Evolutionary conservation across 1,140 invertebrate genomes (phyloP), one percentile per base, ranked within the genome.

Genomic region (Zophobas atratus): DNA sequence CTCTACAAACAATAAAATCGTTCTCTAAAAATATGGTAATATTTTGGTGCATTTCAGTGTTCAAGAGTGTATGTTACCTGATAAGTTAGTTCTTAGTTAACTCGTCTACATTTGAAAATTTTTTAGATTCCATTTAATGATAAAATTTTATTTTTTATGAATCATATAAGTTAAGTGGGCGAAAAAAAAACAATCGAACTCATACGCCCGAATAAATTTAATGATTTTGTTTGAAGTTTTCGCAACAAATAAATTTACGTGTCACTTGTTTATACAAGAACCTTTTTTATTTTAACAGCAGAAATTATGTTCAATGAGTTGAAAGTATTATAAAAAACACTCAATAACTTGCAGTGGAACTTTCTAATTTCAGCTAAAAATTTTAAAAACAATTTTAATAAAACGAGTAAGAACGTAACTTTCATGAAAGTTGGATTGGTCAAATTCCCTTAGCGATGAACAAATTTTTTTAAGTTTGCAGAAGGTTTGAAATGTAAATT

Each of bases 291-390:
- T 5, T 20, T 2, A 51, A 20, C n/a, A 20, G 20, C 41, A 43
- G 60, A 67, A 67, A 67, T 67, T 67, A 32, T 43, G 38, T 20
- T 51, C 2, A 20, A 55, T 32, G 38, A 43, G 39, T 41, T 5
- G 38, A 33, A 32, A n/a, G 6, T 63, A 5, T 38, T 63, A 5
- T 57, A 34, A 57, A 57, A 57, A 57, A 36, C 49, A 51, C 49
- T 20, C 32, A 57, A 38, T 67, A 67, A 67, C 41, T 67, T 67
- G 60, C 60, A 67, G 60, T 67, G 41, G 60, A 67, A 67, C 60
- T 67, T 67, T 67, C 60, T 67, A 67, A 67, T 67, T 67, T 67
- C 38, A 67, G 60, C 39, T 67, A 67, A 67, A 67, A 67, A 67
- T 38, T 67, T 67, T 38, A 67, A 67, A 60, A 67, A 67, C 60